These are phyloP conservation scores for Zoanthus sansibaricus DNA, from an alignment of 92 coral and sea anemone genomes.

Conservation along the genomic window DNA sequence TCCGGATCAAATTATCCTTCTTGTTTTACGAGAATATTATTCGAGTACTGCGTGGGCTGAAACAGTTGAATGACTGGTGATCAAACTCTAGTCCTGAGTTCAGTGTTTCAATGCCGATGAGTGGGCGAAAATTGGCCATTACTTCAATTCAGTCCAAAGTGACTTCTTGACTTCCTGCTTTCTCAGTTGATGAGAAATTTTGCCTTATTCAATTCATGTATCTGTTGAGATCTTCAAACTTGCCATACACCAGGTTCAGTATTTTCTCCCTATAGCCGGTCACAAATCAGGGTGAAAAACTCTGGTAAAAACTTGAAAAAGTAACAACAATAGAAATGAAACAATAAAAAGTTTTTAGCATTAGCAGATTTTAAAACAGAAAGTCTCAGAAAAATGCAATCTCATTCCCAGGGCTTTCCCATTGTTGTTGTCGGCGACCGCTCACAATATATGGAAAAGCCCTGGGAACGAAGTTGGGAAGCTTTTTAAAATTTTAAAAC, in stretches of 20 bases:
- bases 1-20: neutral
- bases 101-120: neutral
- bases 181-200: neutral
- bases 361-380: too few species aligned
- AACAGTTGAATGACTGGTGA: neutral
- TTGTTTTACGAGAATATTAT: neutral
- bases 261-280: neutral
- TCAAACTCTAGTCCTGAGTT: neutral
- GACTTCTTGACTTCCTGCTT: neutral
- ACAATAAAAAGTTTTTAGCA: too few species aligned
- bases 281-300: too few species aligned
- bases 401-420: too few species aligned
- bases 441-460: too few species aligned
- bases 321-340: too few species aligned
- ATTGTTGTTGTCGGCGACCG: too few species aligned
- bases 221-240: neutral
- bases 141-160: neutral
- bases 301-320: neutral
- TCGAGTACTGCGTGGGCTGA: neutral
- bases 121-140: neutral
- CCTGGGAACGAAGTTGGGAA: too few species aligned
- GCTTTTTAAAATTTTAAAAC: too few species aligned
- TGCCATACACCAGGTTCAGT: neutral
- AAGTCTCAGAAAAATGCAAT: too few species aligned
- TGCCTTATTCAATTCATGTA: neutral